Conservation (phyloP, 2,113 vertebrate species). For the Phrynocephalus versicolor region DNA sequence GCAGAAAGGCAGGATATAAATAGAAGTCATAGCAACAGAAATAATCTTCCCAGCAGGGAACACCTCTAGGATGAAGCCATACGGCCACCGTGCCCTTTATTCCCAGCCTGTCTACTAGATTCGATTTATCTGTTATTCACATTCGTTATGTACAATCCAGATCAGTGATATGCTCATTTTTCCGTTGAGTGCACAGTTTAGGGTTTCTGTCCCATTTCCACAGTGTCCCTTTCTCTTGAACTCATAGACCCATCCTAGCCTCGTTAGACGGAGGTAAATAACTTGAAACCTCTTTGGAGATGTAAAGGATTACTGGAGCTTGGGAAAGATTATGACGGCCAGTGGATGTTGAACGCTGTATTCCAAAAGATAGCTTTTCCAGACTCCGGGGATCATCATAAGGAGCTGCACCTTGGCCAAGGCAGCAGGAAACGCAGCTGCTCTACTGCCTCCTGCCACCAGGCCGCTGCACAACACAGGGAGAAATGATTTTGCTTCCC, state of each 20-base stretch:
- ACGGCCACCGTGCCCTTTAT: fast-evolving
- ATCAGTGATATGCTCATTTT: not conserved
- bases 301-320: not conserved
- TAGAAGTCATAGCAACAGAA: not conserved
- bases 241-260: not conserved
- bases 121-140: constrained; percentile 41
- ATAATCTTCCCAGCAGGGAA: not conserved
- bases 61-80: not conserved
- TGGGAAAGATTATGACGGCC: no score
- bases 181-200: not conserved
- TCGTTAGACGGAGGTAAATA: not conserved
- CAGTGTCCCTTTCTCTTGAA: not conserved
- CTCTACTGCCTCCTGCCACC: not conserved
- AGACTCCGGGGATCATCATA: no score
- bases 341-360: no score
- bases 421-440: not conserved
- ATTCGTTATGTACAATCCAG: not conserved
- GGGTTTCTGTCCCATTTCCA: not conserved
- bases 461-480: not conserved
- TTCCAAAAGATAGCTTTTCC: no score
- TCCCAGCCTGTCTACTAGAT: constrained; percentile 26
- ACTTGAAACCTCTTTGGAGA: not conserved
- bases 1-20: constrained; percentile 1
- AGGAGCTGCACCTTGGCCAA: not conserved
- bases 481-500: not conserved